Conservation (phyloP, 2,113 vertebrate species). For the Pycnonotus jocosus region DNA sequence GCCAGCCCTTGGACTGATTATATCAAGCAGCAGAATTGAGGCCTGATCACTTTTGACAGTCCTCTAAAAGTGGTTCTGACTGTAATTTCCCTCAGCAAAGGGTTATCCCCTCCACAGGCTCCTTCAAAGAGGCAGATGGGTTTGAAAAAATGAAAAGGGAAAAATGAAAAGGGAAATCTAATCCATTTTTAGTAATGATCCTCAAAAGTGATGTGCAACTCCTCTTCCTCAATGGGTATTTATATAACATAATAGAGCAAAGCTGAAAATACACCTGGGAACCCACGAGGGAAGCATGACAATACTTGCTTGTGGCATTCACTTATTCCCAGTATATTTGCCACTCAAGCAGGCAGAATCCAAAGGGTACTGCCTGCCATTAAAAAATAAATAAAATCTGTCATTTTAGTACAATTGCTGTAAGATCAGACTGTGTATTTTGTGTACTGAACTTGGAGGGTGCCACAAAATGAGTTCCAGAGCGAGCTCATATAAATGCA, state of each 20-base stretch:
- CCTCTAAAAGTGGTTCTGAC: background rate
- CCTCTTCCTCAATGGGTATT: background rate
- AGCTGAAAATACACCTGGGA: conserved; percentile 4
- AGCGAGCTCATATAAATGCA: background rate
- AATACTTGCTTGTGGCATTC: background rate
- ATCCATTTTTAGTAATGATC: background rate
- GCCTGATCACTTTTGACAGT: conserved; percentile 1
- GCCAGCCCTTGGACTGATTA: background rate
- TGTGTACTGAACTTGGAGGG: background rate
- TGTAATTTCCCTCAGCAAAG: conserved; percentile 3
- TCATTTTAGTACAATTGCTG: background rate
- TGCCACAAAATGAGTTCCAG: background rate
- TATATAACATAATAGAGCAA: background rate
- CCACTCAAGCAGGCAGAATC: background rate
- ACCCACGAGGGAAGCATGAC: background rate
- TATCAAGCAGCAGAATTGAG: background rate
- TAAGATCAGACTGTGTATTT: background rate
- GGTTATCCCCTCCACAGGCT: background rate
- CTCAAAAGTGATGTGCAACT: background rate
- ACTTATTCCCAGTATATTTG: background rate
- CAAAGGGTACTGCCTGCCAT: background rate
- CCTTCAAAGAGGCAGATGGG: background rate
- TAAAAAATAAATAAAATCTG: background rate
- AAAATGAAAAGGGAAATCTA: background rate
- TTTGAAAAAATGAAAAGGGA: background rate